These are phyloP conservation scores for Clamator glandarius DNA, from an alignment of 2,797 vertebrate genomes.

Conservation along the genomic window DNA sequence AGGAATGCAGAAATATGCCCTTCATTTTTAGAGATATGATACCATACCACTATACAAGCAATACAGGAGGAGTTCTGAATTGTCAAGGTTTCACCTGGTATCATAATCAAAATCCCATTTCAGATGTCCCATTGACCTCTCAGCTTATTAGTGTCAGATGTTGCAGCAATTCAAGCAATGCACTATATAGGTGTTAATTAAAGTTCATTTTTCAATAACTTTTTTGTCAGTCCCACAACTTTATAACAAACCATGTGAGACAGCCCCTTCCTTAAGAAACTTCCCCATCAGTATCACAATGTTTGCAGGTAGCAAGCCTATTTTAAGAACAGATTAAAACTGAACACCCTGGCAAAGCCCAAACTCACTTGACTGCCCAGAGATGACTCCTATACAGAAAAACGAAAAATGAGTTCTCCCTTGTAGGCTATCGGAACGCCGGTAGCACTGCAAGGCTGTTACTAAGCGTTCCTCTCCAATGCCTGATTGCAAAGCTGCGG, in stretches of 20 bases:
- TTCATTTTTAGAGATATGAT: not conserved
- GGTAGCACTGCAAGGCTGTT: not conserved
- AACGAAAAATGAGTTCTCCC: not conserved
- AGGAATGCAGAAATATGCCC: not conserved
- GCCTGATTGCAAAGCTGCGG: not conserved
- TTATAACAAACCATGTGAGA: not conserved
- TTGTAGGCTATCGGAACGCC: not conserved
- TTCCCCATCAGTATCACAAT: not conserved
- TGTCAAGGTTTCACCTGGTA: accelerated
- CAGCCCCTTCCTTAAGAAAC: not conserved
- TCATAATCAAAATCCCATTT: not conserved
- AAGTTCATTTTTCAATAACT: not conserved
- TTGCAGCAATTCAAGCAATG: not conserved
- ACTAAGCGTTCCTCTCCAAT: not conserved
- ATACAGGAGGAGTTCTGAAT: not conserved
- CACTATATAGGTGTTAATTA: not conserved
- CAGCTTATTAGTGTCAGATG: not conserved
- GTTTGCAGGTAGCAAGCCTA: not conserved
- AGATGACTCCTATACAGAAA: not conserved
- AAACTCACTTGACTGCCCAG: not conserved
- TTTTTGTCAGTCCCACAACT: not conserved
- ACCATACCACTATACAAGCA: not conserved
- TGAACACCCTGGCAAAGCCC: not conserved
- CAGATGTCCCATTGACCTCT: not conserved
- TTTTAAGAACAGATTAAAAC: not conserved